Evolutionary conservation across 2,888 invertebrate genomes (phyloP).

Genomic region (Heliconius erato): DNA sequence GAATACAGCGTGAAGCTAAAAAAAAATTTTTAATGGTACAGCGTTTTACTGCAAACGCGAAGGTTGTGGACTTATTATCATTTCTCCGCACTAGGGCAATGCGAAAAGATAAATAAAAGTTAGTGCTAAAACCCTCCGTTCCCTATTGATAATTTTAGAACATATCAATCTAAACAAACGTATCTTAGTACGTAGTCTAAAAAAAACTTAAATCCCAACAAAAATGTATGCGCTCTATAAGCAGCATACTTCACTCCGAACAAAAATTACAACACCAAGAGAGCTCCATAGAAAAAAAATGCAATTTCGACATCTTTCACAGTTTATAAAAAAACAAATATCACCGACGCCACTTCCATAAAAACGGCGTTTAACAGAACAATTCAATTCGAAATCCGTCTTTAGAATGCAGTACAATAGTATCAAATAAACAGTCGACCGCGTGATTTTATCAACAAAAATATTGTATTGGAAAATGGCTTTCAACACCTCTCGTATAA

Average conservation of each 20-base stretch:
- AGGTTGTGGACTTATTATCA: no score
- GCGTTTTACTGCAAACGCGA: no score
- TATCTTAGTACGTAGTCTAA: background rate
- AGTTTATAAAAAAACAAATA: constrained; percentile 38
- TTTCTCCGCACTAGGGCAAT: no score
- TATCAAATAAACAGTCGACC: constrained; percentile 53
- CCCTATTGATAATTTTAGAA: no score
- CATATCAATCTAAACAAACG: background rate
- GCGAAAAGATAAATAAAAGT: no score
- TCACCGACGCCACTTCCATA: constrained; percentile 51
- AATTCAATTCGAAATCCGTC: constrained; percentile 48
- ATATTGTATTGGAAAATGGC: constrained; percentile 39
- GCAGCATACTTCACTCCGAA: background rate
- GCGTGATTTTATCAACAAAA: constrained; percentile 40
- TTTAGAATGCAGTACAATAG: constrained; percentile 55
- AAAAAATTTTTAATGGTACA: background rate
- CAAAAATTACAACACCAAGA: constrained; percentile 13
- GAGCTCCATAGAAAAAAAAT: constrained; percentile 17
- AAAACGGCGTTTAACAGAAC: constrained; percentile 56
- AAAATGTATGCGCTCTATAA: background rate
- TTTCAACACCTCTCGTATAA: constrained; percentile 35
- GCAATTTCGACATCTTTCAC: constrained; percentile 29
- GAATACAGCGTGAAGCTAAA: background rate
- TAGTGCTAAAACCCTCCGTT: no score
- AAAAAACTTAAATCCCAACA: background rate